Percentiles rank a stretch among this genome's conserved stretches.
These are phyloP conservation scores for Toxostoma redivivum DNA, from an alignment of 2,113 vertebrate genomes.

Conservation along the genomic window DNA sequence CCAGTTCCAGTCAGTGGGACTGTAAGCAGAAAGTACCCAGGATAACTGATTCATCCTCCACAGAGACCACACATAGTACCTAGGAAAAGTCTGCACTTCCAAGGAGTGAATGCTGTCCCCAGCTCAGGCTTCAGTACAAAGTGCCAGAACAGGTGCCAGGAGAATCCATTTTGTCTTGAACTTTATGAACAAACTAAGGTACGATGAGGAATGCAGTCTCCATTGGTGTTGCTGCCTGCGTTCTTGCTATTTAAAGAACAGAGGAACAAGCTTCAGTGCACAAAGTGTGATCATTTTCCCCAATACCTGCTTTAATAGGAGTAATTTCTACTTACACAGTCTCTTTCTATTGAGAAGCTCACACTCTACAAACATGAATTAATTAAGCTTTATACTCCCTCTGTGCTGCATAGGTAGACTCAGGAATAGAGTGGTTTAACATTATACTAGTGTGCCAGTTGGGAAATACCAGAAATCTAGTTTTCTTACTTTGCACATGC, in stretches of 20 bases:
- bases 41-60: constrained; percentile 18
- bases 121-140: neutral
- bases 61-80: neutral
- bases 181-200: neutral
- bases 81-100: neutral
- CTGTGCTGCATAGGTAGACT: neutral
- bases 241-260: neutral
- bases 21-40: constrained; percentile 31
- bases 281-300: neutral
- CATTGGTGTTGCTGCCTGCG: neutral
- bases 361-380: constrained; percentile 11
- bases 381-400: constrained; percentile 40
- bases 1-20: neutral
- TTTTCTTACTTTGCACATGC: neutral
- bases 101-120: neutral
- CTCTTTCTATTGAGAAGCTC: constrained; percentile 5
- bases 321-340: neutral
- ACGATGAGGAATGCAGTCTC: neutral
- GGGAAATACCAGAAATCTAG: neutral
- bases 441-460: neutral
- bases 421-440: constrained; percentile 11
- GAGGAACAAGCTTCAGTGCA: neutral
- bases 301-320: neutral
- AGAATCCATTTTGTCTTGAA: neutral
- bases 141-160: neutral